phyloP scores from a whole-genome alignment of 2,888 invertebrate species.

The Macrosiphum euphorbiae region DNA sequence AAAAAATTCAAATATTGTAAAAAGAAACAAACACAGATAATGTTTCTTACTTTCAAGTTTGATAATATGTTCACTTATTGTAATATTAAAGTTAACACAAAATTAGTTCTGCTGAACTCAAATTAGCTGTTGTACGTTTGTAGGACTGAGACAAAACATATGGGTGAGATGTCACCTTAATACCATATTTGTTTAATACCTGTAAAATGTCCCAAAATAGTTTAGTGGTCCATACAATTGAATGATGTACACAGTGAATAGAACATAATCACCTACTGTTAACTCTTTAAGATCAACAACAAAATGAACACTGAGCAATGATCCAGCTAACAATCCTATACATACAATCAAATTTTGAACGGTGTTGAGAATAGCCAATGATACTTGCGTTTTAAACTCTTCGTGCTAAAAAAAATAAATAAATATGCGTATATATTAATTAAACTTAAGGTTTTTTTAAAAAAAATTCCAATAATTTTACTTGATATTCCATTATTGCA shows the following conservation, averaged over 20 bases:
- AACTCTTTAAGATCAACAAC: constrained; percentile 80
- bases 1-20: not conserved
- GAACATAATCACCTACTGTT: constrained; percentile 94
- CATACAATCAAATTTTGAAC: constrained; percentile 93
- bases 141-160: not conserved
- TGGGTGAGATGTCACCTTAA: not conserved
- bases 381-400: constrained; percentile 89
- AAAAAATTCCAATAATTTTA: constrained; percentile 69
- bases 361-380: constrained; percentile 90
- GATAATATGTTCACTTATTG: not conserved
- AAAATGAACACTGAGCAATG: constrained; percentile 89
- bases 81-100: not conserved
- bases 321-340: constrained; percentile 86
- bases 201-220: constrained; percentile 98
- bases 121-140: not conserved
- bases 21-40: not conserved
- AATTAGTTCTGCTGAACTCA: not conserved
- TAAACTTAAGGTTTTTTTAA: not conserved
- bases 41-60: not conserved
- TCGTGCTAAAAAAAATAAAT: constrained; percentile 77
- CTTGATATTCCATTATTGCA: constrained; percentile 89
- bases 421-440: not conserved
- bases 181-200: constrained; percentile 72
- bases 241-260: constrained; percentile 94
- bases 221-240: constrained; percentile 96